Percentiles rank a stretch among this genome's conserved stretches.
Evolutionary conservation across 2,888 invertebrate genomes (phyloP).

Genomic region (Lasioglossum calceatum): DNA sequence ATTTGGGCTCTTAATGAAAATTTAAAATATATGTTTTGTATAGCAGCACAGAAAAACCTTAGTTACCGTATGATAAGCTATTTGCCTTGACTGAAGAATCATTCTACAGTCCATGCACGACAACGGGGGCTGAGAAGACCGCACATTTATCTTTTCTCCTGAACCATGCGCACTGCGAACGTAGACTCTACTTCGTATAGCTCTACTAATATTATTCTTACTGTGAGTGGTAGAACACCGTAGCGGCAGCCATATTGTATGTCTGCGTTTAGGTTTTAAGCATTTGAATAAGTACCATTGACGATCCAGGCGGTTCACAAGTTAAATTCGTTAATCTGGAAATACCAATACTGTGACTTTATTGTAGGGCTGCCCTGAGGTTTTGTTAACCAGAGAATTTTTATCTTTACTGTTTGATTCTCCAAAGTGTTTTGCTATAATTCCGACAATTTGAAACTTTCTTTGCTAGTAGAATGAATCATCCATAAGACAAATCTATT

Average conservation of each 20-base stretch:
- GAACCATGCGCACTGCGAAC: not conserved
- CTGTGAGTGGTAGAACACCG: not conserved
- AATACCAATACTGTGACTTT: not conserved
- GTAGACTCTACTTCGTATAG: not conserved
- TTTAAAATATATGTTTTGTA: no score
- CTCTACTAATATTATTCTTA: not conserved
- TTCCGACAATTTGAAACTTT: no score
- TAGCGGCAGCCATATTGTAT: not conserved
- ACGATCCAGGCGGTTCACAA: not conserved
- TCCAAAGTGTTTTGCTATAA: no score
- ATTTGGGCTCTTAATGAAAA: no score
- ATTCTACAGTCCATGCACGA: not conserved
- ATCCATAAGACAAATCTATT: no score
- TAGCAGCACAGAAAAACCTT: not conserved
- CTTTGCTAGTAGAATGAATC: no score
- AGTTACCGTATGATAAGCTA: not conserved
- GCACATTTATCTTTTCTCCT: not conserved
- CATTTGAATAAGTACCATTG: not conserved
- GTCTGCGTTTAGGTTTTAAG: not conserved
- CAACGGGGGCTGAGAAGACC: not conserved
- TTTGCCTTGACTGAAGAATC: not conserved
- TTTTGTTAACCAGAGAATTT: not conserved
- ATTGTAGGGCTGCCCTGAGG: not conserved
- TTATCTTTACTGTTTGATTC: not conserved
- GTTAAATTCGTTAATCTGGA: not conserved